Base-by-base conservation (phyloP, 1,140 invertebrate genomes). In the Helicorthomorpha holstii region DNA sequence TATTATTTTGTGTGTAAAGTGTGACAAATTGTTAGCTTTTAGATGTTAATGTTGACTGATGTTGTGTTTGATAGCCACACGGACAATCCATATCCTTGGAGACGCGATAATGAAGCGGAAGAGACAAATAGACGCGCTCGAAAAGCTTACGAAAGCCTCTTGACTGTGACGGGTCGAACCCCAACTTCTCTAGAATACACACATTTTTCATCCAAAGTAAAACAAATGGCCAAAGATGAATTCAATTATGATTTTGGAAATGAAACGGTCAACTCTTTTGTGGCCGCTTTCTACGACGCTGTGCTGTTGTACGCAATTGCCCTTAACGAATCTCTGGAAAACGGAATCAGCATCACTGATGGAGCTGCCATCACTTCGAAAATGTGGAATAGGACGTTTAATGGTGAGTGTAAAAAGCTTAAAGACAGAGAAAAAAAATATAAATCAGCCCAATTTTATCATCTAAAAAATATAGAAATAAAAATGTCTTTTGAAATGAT, bases 211-310 rank as follows among this genome's bases (percentile, higher is more conserved):
- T 73, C 78, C 26, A 63, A 74, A 64, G 86, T 93, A 1, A 91
- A 91, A 66, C 68, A 74, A 27, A 69, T 86, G 7, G 88, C 88
- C 0, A 73, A 78, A 26, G 72, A 72, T 27, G 80, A 83, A 59
- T 91, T 89, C 66, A 83, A 85, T 61, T 90, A 86, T 63, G 4
- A 68, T 52, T 68, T 73, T 59, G 64, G 69, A 21, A 62, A 73
- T 60, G 65, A 73, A 63, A 65, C 73, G 63, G 68, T 70, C 51
- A n/a, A n/a, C n/a, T n/a, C 82, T 22, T 91, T 93, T 62, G 88
- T 95, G 16, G 87, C 86, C 1, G 89, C 91, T 0, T 94, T 98
- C 66, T 93, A 96, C 63, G 94, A 98, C 62, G 84, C 84, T 0
- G 86, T 98, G 10, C 71, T 96, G 0, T 75, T 98, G 12, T 98